Evolutionary conservation across 2,113 vertebrate genomes (phyloP), one percentile per base, ranked within the genome.

Genomic region (Ranitomeya variabilis): DNA sequence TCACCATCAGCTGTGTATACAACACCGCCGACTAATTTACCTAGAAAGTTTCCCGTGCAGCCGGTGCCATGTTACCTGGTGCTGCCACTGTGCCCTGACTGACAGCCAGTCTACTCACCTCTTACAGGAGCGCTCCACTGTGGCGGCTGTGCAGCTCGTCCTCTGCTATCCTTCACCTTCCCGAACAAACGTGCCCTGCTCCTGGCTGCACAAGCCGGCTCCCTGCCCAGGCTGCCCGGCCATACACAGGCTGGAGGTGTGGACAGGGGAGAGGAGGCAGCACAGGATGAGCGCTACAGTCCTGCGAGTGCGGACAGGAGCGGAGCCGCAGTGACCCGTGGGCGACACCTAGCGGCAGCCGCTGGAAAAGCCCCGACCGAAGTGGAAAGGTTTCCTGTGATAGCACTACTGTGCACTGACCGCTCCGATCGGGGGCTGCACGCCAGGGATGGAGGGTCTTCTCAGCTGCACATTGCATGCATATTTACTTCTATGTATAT

Each of bases 181-280:
- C 71, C 51, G 67, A 5, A 69, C 18, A 8, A 23, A 21, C 16
- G 31, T n/a, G 85, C 55, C 7, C 37, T 59, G 45, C 62, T 80
- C 51, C 76, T 14, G 76, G 86, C 86, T 87, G 2, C 59, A 87
- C 13, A 3, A 57, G 77, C 85, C 59, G 59, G 76, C 60, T 79
- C 23, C 21, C 16, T 71, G 77, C 59, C 21, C 59, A n/a, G n/a
- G n/a, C 62, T 67, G 14, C 19, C 78, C 76, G 51, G 51, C 77
- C 86, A 87, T 81, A 80, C 86, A 81, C 62, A 55, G 15, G 9
- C 52, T 71, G 52, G 86, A 87, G 86, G 77, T 66, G 86, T 55
- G 59, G 37, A 73, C 60, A 60, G 18, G 55, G 60, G 77, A 69
- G 77, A 13, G 76, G 62, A 67, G 45, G 59, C 12, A 9, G 6